Evolutionary conservation across 2,797 vertebrate genomes (phyloP), one percentile per base, ranked within the genome.

Genomic region (Sternarchorhynchus goeldii): DNA sequence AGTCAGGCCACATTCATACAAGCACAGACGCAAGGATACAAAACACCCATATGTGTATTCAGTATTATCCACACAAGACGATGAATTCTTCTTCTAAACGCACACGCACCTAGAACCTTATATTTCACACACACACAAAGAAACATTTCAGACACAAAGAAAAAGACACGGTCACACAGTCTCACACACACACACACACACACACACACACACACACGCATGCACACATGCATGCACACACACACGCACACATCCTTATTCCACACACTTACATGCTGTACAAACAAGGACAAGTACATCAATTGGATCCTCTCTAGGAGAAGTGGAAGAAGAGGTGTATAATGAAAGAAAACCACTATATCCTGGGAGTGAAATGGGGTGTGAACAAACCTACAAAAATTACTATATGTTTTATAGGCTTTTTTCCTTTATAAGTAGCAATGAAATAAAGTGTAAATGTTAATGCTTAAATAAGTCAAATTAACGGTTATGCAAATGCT

Each of bases 391-490:
- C 57, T 65, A 66, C 55, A 66, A 59, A 72, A 73, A 67, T 60
- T 8, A 59, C 45, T 65, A 53, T 20, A 34, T 20, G 64, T 80
- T 71, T 36, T 17, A 75, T 67, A 45, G 18, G 69, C 36, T 75
- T 34, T 60, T n/a, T 56, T 4, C 10, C 78, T 31, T 69, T 79
- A 69, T 53, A 29, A 59, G 14, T 21, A 69, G 57, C 62, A 78
- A 55, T 55, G 58, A 79, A 79, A 74, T 69, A 77, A 74, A 77
- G 63, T 57, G 50, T 41, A 29, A 78, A 82, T 76, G 76, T 75
- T 79, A 79, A 83, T 31, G 67, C 75, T 83, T 74, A 82, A 85
- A 78, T 85, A 76, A 83, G 68, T 75, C 72, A 83, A 74, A 85
- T 85, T 78, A 85, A 82, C 73, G 63, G 78, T 67, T 73, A 82